Evolutionary conservation across 2,113 vertebrate genomes (phyloP), one percentile per base, ranked within the genome.

Genomic region (Microcebus tavaratra): DNA sequence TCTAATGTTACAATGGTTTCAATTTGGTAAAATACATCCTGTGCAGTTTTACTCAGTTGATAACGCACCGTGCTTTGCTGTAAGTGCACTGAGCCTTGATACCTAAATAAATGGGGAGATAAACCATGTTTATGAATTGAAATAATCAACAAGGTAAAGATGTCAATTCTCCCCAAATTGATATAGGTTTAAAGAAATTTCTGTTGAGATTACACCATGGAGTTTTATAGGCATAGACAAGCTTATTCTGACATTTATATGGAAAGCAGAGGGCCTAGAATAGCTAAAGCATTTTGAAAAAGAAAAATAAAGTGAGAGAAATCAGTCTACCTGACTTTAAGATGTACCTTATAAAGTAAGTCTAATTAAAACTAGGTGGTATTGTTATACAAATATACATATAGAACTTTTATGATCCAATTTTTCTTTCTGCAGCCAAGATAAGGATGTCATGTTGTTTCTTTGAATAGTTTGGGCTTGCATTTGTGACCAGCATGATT

Each of bases 1-100:
- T 97, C 96, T 98, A 97, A 93, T 98, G 96, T 98, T 98, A 95
- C 91, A 98, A 97, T 98, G 87, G 98, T 98, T 98, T 98, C 96
- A 98, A 92, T 98, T 98, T 98, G 94, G 94, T 89, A 94, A 98
- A 95, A 98, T 98, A 97, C 79, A 90, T 79, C 89, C 84, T 97
- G 6, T 6, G 95, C 90, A 97, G 97, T 98, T 98, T 98, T 93
- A 98, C 97, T 93, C 97, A 92, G 65, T 96, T 92, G 48, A 76
- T 80, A 96, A 95, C 1, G 1, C 61, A 84, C 34, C 91, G 11
- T 90, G 39, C 65, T 93, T 89, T 98, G 68, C 67, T 97, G 68
- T 93, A 79, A 84, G 61, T 87, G 97, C 75, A 61, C 31, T 98
- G 86, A 97, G 91, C 87, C 61, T 55, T 55, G 94, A 3, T 45